A percentile compares a stretch with the other conserved stretches of the same genome.
phyloP scores from a whole-genome alignment of 2,113 vertebrate genomes.

The Choloepus hoffmanni region DNA sequence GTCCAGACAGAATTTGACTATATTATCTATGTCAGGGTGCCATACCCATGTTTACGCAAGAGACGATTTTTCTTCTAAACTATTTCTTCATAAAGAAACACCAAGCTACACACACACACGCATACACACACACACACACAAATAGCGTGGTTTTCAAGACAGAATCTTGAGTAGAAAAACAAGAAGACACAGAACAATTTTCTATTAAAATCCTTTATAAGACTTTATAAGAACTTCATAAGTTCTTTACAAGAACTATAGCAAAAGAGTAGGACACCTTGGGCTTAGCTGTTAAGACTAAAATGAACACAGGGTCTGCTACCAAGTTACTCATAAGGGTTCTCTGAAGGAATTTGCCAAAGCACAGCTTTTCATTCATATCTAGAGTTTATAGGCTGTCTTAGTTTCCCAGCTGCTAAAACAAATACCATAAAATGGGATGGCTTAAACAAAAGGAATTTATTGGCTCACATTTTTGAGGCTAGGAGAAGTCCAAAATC shows the following conservation, averaged over 20 bases:
- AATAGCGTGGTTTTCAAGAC: neutral
- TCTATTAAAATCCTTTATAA: conserved; percentile 9
- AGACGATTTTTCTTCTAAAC: neutral
- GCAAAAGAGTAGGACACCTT: neutral
- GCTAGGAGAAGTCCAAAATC: too few relatives aligned
- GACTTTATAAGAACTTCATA: neutral
- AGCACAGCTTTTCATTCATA: neutral
- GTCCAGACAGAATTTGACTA: neutral
- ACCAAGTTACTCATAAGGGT: neutral
- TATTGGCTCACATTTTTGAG: too few relatives aligned
- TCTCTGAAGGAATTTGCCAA: conserved; percentile 23
- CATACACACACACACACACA: too few relatives aligned
- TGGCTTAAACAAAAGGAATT: too few relatives aligned
- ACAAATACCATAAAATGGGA: too few relatives aligned
- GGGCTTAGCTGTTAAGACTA: neutral
- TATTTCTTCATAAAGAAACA: conserved; percentile 55
- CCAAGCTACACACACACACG: neutral
- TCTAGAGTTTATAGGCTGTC: neutral
- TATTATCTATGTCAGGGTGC: neutral
- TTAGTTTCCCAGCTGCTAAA: too few relatives aligned
- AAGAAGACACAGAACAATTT: conserved; percentile 2
- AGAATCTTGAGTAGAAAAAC: neutral
- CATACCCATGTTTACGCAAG: neutral
- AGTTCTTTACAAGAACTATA: neutral
- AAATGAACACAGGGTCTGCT: neutral